phyloP scores from a whole-genome alignment of 1,140 invertebrate genomes.

The Lerema accius region DNA sequence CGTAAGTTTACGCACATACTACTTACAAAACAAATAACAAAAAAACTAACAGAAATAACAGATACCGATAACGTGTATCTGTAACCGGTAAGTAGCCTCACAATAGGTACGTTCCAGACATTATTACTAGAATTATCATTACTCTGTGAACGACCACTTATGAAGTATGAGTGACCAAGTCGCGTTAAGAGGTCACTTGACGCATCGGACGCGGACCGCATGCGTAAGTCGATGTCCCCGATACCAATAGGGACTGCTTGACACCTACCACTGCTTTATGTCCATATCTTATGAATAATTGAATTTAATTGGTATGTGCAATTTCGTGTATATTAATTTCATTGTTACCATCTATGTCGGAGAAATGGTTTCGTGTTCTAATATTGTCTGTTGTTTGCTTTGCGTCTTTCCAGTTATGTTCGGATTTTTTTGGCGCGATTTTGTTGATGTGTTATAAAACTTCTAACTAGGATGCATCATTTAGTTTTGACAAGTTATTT shows the following conservation, averaged over 20 bases:
- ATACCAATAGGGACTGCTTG: slow-evolving; percentile 67
- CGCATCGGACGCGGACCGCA: slow-evolving; percentile 70
- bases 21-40: too few relatives aligned
- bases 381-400: too few relatives aligned
- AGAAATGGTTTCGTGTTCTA: too few relatives aligned
- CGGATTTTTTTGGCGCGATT: too few relatives aligned
- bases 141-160: slow-evolving; percentile 60
- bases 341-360: too few relatives aligned
- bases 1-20: too few relatives aligned
- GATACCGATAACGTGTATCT: background rate
- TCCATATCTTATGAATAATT: slow-evolving; percentile 17
- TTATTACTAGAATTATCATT: slow-evolving; percentile 12
- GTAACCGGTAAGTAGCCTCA: background rate
- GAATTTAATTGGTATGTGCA: slow-evolving; percentile 9
- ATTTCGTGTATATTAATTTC: background rate
- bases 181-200: slow-evolving; percentile 77
- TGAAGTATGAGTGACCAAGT: slow-evolving; percentile 79
- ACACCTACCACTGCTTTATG: slow-evolving; percentile 41
- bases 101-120: too few relatives aligned
- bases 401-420: too few relatives aligned
- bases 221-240: slow-evolving; percentile 74
- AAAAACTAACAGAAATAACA: too few relatives aligned
- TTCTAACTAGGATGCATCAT: too few relatives aligned
- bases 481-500: too few relatives aligned
- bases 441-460: too few relatives aligned